phyloP scores from a whole-genome alignment of 2,113 vertebrate genomes.

The Microtus pennsylvanicus region DNA sequence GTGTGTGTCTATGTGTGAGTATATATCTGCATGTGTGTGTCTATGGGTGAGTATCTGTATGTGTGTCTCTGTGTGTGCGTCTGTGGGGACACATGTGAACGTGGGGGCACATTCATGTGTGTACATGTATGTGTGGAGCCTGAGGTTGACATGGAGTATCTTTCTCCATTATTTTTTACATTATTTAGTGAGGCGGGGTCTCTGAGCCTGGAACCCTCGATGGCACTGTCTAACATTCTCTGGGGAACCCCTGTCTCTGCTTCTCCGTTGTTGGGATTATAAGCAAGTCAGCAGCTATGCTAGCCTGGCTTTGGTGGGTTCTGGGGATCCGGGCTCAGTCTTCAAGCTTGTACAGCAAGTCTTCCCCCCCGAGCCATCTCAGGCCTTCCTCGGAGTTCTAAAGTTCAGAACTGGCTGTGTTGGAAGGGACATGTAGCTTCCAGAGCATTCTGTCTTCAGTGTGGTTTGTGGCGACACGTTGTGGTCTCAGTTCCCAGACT shows the following conservation, averaged over 20 bases:
- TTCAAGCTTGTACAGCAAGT: not conserved
- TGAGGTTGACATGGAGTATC: not conserved
- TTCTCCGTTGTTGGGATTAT: too few relatives aligned
- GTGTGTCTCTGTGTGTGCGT: not conserved
- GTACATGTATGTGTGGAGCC: not conserved
- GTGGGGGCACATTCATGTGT: not conserved
- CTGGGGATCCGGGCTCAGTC: not conserved
- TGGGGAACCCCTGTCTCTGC: not conserved
- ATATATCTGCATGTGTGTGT: fast-evolving
- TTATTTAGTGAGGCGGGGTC: not conserved
- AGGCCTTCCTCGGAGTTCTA: not conserved
- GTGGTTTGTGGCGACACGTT: not conserved
- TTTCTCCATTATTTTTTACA: too few relatives aligned
- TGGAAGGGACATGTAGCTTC: not conserved
- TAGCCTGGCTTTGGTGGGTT: not conserved
- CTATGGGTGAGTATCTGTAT: not conserved
- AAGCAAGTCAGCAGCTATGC: not conserved
- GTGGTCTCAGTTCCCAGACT: not conserved
- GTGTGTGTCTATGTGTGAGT: not conserved
- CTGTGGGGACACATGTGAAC: not conserved
- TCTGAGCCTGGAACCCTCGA: not conserved
- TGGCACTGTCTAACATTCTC: not conserved
- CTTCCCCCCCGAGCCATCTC: not conserved
- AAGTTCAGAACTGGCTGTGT: not conserved
- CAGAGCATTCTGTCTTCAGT: not conserved